phyloP scores from a whole-genome alignment of 2,888 invertebrate genomes.

The Microplitis manilae region DNA sequence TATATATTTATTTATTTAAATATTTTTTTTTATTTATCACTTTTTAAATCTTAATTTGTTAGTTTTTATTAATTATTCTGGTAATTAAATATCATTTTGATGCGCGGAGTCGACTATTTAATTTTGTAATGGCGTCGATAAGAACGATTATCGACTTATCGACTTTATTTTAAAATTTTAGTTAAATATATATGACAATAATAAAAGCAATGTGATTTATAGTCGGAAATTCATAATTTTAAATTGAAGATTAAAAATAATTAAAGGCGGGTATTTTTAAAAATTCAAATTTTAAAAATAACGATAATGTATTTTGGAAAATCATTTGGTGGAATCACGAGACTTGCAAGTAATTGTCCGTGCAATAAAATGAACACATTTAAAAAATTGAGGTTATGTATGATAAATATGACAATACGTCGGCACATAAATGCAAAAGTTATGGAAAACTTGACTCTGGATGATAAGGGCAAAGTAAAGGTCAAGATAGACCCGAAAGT shows the following conservation, averaged over 20 bases:
- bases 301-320: constrained; percentile 37
- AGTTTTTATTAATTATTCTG: too few relatives aligned
- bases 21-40: too few relatives aligned
- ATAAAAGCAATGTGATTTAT: background rate
- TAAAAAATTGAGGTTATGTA: constrained; percentile 21
- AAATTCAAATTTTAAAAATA: too few relatives aligned
- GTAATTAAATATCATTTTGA: background rate
- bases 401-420: background rate
- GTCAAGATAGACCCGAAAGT: constrained; percentile 51
- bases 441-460: constrained; percentile 29
- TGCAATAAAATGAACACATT: background rate
- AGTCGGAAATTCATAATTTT: background rate
- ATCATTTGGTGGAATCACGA: constrained; percentile 6
- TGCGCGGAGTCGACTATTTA: background rate
- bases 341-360: constrained; percentile 7
- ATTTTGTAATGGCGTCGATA: background rate
- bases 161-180: background rate
- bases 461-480: constrained; percentile 42
- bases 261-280: too few relatives aligned
- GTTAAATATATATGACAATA: background rate
- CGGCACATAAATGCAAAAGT: constrained; percentile 17
- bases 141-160: background rate
- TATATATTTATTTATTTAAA: too few relatives aligned
- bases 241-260: too few relatives aligned
- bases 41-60: too few relatives aligned